phyloP scores from a whole-genome alignment of 2,113 vertebrate species.

The Macaca nemestrina region DNA sequence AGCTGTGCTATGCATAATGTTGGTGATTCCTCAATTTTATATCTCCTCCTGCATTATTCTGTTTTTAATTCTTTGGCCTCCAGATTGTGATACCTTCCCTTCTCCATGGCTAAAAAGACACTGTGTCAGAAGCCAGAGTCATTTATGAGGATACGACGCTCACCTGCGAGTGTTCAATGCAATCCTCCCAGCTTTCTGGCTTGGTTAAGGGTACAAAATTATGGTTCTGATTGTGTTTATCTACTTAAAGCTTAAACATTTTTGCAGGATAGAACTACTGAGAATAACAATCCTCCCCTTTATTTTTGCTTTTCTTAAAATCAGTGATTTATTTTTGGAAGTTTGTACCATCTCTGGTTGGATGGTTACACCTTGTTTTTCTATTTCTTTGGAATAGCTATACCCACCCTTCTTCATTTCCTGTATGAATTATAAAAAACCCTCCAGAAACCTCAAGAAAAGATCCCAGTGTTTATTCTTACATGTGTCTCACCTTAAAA shows the following conservation, averaged over 20 bases:
- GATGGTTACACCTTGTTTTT: neutral
- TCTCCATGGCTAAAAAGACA: neutral
- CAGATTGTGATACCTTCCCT: neutral
- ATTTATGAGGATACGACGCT: neutral
- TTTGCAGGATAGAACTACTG: neutral
- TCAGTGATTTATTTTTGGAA: neutral
- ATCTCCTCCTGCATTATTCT: neutral
- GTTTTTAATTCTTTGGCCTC: neutral
- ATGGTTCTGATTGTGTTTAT: neutral
- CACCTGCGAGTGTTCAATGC: too few relatives aligned
- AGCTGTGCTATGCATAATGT: neutral
- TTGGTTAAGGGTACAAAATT: neutral
- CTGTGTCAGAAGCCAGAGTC: neutral
- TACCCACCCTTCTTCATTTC: neutral
- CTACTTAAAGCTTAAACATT: neutral
- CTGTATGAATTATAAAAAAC: neutral
- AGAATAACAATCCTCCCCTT: neutral
- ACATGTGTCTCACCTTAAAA: neutral
- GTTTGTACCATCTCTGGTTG: neutral
- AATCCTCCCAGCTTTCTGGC: neutral
- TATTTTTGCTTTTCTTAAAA: neutral
- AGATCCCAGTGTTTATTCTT: neutral
- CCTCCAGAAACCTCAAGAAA: neutral
- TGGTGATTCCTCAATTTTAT: neutral
- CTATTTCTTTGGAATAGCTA: neutral